Evolutionary conservation across 2,888 invertebrate species (phyloP).

Genomic region (Nomada fabriciana): DNA sequence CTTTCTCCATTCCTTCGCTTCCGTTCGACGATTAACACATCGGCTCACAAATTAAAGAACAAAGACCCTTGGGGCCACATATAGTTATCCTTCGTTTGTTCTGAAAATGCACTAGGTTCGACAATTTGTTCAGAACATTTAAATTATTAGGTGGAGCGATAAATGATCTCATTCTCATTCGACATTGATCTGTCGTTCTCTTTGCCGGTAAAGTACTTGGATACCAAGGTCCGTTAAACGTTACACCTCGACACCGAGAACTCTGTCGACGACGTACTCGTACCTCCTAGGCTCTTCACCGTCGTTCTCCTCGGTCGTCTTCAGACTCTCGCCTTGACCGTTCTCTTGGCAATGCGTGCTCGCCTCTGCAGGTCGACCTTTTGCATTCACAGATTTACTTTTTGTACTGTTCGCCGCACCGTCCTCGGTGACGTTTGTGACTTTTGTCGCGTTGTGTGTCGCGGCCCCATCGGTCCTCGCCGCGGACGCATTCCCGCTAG

Average conservation of each 20-base stretch:
- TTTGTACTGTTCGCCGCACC: slow-evolving; percentile 43
- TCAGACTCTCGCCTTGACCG: slow-evolving; percentile 57
- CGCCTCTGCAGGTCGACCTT: slow-evolving; percentile 55
- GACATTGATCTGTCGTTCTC: no score
- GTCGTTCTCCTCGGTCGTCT: slow-evolving; percentile 65
- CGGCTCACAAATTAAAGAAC: neutral
- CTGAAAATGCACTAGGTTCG: neutral
- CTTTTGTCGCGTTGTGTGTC: slow-evolving; percentile 46
- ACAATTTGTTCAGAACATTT: no score
- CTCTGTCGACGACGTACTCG: slow-evolving; percentile 93
- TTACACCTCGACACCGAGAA: slow-evolving; percentile 94
- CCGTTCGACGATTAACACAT: neutral
- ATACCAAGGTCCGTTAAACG: no score
- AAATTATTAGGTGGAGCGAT: no score
- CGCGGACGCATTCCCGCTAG: slow-evolving; percentile 43
- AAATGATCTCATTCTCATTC: no score
- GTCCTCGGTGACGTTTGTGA: slow-evolving; percentile 36
- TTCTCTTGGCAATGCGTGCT: slow-evolving; percentile 51
- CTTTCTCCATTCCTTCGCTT: slow-evolving; percentile 8
- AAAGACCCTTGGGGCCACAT: no score
- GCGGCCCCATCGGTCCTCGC: slow-evolving; percentile 25
- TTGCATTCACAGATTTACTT: slow-evolving; percentile 62
- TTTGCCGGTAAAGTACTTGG: no score
- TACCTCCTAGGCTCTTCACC: slow-evolving; percentile 86
- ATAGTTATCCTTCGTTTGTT: slow-evolving; percentile 15